Evolutionary conservation across 2,888 invertebrate genomes (phyloP).

Genomic region (Andrena dorsata): DNA sequence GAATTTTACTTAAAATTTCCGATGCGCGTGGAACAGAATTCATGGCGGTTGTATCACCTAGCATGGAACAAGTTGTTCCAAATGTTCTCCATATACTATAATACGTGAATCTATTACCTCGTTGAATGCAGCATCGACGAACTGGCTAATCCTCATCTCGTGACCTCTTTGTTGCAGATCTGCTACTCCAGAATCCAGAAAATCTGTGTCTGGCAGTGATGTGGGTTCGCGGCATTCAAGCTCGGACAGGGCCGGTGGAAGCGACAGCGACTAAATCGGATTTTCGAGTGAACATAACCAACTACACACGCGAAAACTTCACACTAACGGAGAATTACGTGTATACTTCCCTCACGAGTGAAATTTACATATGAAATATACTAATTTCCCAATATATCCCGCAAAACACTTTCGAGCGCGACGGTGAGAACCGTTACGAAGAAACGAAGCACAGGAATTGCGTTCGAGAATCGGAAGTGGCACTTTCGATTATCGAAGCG

Average conservation of each 20-base stretch:
- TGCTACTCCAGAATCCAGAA: conserved; percentile 87
- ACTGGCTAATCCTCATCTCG: too few relatives aligned
- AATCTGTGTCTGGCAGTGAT: conserved; percentile 88
- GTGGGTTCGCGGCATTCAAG: conserved; percentile 79
- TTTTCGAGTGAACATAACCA: background rate
- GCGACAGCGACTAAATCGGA: conserved; percentile 66
- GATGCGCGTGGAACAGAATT: too few relatives aligned
- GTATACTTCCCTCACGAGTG: conserved; percentile 46
- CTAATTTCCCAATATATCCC: conserved; percentile 16
- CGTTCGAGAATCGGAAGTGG: background rate
- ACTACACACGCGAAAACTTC: background rate
- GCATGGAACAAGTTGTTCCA: too few relatives aligned
- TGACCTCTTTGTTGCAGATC: conserved; percentile 73
- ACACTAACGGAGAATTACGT: conserved; percentile 7
- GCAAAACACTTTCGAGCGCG: background rate
- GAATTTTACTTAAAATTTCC: background rate
- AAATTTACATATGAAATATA: conserved; percentile 33
- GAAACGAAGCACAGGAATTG: background rate
- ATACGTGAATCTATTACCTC: background rate
- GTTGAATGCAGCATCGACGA: background rate
- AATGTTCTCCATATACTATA: too few relatives aligned
- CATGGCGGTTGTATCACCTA: too few relatives aligned
- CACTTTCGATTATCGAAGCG: background rate
- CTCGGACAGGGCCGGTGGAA: conserved; percentile 71
- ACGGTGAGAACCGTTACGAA: background rate